Evolutionary conservation across 2,888 invertebrate species (phyloP), one percentile per base, ranked within the genome.

Genomic region (Plagodis dolabraria): DNA sequence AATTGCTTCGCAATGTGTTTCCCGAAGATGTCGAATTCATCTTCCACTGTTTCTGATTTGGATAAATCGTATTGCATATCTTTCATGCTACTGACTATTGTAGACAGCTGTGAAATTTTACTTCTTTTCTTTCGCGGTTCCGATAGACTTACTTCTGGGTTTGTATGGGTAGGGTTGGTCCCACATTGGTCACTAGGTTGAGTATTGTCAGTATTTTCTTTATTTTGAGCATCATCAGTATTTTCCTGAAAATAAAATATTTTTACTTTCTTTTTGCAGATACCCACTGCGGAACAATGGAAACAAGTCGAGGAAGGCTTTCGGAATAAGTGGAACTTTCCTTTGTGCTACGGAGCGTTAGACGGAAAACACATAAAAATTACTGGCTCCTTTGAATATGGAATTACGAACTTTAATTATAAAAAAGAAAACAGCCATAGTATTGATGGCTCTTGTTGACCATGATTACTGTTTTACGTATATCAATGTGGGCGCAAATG

Each of bases 301-400:
- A 33, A 33, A 46, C 7, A 10, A 10, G 9, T 46, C 10, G 46
- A 46, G 10, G 33, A 46, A 7, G 46, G 33, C 5, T 46, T 46
- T 10, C 7, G 10, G 9, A 59, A 43, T 9, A 62, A 42, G 47
- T 72, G 72, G 72, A 67, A 73, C 44, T 73, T 71, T 48, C 71
- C 72, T 43, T 60, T 56, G 34, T 74, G 73, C 45, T 62, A 65
- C 42, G 62, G 65, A 59, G 65, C 62, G 9, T 38, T 61, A 6
- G 70, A 77, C 53, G 75, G 73, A 10, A 74, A 77, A 50, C 75
- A 75, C 55, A 64, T 73, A n/a, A 45, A 35, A 43, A 71, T 74
- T 61, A 63, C 22, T 22, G 22, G 22, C 22, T 22, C 22, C 22
- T 22, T 2, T 22, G 22, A 22, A 22, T 22, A 22, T 4, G 22